Evolutionary conservation across 2,797 vertebrate species (phyloP), one percentile per base, ranked within the genome.

Genomic region (Amazona finschi): DNA sequence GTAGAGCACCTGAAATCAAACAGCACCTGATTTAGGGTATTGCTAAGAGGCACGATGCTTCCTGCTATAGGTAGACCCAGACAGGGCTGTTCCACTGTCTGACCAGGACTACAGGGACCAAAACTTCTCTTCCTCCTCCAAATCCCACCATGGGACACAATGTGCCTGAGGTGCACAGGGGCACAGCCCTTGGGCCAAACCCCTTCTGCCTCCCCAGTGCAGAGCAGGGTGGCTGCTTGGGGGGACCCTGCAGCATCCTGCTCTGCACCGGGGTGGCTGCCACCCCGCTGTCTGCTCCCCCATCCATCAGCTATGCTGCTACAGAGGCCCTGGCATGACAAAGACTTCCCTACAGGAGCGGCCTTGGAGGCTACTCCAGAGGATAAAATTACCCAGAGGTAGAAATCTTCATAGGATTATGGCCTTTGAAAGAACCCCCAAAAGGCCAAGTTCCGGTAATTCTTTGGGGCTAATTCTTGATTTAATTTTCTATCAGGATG

Each of bases 111-210:
- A 17, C 0, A 30, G 21, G 24, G 11, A 44, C 75, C 17, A 65
- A 65, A 83, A 12, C n/a, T 11, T 7, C 50, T 44, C 60, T 57
- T 77, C 36, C 47, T 22, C 64, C 38, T 47, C 53, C 60, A 28
- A 2, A 21, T 53, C 12, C n/a, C 0, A 0, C 24, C 4, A 0
- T 1, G 25, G 36, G n/a, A 24, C 47, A 38, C 0, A 0, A 41
- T 1, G 5, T 33, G 78, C 74, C 58, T 13, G 0, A 8, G n/a
- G 72, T 21, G 52, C 39, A 21, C 0, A 0, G 15, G 15, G 49
- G 24, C 47, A 47, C 38, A 36, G 81, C 41, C 76, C 49, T 65
- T 28, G 20, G 5, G 5, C 53, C 44, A 44, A 28, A 25, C 30
- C 24, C 70, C 15, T 0, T 0, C 41, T 12, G 0, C 22, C 22